These are phyloP conservation scores for Neoaliturus tenellus DNA, from an alignment of 2,888 invertebrate species.

Conservation along the genomic window DNA sequence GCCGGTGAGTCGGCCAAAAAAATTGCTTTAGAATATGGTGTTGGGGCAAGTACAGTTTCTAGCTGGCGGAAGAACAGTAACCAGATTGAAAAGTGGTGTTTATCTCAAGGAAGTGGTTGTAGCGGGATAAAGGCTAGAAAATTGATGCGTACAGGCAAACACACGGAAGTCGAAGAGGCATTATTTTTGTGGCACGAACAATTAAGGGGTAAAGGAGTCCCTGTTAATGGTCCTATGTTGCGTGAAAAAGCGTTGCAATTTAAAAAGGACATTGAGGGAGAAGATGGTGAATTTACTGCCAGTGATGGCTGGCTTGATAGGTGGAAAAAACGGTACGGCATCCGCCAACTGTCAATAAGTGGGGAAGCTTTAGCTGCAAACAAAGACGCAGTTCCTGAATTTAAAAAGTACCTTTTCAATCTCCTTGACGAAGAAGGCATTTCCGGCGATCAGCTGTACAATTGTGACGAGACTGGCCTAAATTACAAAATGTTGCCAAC, in stretches of 20 bases:
- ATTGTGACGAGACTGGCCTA: constrained; percentile 56
- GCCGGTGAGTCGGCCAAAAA: constrained; percentile 24
- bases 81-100: constrained; percentile 42
- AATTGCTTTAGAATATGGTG: not conserved
- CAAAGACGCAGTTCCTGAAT: constrained; percentile 31
- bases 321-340: constrained; percentile 58
- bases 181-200: constrained; percentile 45
- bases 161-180: constrained; percentile 11
- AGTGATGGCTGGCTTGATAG: constrained; percentile 48
- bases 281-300: constrained; percentile 42
- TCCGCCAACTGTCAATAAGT: constrained; percentile 41
- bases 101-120: not conserved
- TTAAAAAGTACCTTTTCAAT: constrained; percentile 2
- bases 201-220: constrained; percentile 27
- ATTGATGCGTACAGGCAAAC: constrained; percentile 35
- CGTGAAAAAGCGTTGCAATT: constrained; percentile 54
- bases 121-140: constrained; percentile 26
- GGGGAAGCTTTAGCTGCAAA: constrained; percentile 39
- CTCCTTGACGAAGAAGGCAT: constrained; percentile 49
- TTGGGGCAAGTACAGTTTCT: constrained; percentile 16
- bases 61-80: constrained; percentile 28
- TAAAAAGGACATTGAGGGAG: constrained; percentile 17
- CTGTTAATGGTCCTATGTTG: constrained; percentile 47
- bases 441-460: constrained; percentile 51
- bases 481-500: constrained; percentile 56